These are phyloP conservation scores for Antheraea pernyi DNA, from an alignment of 1,140 invertebrate species.

Conservation along the genomic window DNA sequence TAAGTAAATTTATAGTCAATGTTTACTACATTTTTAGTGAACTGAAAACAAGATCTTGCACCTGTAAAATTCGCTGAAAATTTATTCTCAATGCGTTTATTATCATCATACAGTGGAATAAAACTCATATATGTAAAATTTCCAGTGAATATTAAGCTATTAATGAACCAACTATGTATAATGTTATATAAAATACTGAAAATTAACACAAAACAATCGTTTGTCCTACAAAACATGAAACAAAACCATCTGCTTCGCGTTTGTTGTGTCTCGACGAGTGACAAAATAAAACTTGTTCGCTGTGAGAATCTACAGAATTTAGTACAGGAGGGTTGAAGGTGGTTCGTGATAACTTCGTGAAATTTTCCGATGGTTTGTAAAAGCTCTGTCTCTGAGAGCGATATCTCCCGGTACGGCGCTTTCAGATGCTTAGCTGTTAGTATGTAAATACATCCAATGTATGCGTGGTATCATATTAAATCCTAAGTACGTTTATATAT, in stretches of 20 bases:
- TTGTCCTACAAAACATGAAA: not conserved
- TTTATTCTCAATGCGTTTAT: too few species aligned
- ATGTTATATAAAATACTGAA: too few species aligned
- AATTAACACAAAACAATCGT: not conserved
- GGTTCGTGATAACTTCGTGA: not conserved
- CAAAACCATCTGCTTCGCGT: not conserved
- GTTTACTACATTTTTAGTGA: too few species aligned
- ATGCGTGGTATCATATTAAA: not conserved
- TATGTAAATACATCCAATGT: not conserved
- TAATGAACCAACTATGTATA: too few species aligned
- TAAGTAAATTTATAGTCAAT: too few species aligned
- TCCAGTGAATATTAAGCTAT: too few species aligned
- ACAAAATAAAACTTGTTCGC: constrained; percentile 17
- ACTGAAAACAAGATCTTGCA: too few species aligned
- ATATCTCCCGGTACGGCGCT: not conserved
- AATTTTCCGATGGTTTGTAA: not conserved
- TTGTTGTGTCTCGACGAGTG: not conserved
- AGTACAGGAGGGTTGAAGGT: constrained; percentile 6
- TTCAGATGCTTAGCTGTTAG: not conserved
- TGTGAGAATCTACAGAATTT: constrained; percentile 10
- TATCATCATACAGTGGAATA: too few species aligned
- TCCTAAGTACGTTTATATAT: too few species aligned
- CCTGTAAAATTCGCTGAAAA: too few species aligned
- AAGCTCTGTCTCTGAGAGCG: not conserved
- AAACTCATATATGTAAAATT: too few species aligned